Conservation (phyloP, 30 jellyfish, hydroid and myxozoan species). For the Pelagia noctiluca region DNA sequence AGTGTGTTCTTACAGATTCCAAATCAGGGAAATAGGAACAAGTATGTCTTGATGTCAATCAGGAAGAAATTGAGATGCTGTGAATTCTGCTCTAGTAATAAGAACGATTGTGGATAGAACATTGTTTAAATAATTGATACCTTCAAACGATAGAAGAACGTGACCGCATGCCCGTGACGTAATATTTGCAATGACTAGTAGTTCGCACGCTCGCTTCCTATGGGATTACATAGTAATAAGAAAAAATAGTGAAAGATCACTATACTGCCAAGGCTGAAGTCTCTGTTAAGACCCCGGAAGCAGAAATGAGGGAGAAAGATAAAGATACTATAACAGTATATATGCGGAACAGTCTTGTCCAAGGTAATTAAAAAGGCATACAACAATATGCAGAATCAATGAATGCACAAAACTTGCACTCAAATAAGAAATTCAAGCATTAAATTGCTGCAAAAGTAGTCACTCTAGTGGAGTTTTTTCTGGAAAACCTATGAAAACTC, state of each 20-base stretch:
- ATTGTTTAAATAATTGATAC: neutral
- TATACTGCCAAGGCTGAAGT: conserved; percentile 1
- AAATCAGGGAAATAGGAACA: neutral
- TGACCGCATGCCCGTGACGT: conserved; percentile 1
- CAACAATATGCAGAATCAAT: conserved; percentile 1
- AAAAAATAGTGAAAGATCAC: conserved; percentile 31
- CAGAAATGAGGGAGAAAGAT: conserved; percentile 7
- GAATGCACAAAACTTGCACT: neutral
- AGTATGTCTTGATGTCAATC: neutral
- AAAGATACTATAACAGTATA: conserved; percentile 12
- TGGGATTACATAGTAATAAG: conserved; percentile 50
- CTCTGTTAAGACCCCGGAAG: neutral
- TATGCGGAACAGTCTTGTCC: conserved; percentile 42
- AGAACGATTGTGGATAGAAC: too few relatives aligned
- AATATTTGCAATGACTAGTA: conserved; percentile 2
- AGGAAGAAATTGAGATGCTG: neutral
- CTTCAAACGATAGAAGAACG: neutral
- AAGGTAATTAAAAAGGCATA: conserved; percentile 24
- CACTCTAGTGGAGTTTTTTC: neutral
- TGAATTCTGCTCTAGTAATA: neutral
- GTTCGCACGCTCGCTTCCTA: conserved; percentile 57
- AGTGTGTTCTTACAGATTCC: neutral
- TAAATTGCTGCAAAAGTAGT: conserved; percentile 43
- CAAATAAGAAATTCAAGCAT: conserved; percentile 10
- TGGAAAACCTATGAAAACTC: neutral